Evolutionary conservation across 1,140 invertebrate genomes (phyloP).

Genomic region (Telenomus remus): DNA sequence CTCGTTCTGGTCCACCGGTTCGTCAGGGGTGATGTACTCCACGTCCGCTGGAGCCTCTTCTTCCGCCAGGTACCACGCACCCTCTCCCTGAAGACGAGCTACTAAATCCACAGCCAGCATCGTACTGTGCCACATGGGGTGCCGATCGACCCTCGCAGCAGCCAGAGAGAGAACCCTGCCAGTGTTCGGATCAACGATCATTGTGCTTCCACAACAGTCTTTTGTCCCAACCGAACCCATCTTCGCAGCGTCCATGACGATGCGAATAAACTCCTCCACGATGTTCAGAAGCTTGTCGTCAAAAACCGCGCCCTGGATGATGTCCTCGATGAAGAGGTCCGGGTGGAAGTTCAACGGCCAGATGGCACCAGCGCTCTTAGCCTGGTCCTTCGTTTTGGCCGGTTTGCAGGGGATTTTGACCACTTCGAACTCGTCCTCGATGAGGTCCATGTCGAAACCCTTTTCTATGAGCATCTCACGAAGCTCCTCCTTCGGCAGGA

Average conservation of each 20-base stretch:
- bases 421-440: slow-evolving; percentile 76
- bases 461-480: slow-evolving; percentile 73
- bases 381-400: slow-evolving; percentile 83
- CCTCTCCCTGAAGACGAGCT: slow-evolving; percentile 87
- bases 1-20: slow-evolving; percentile 20
- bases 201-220: slow-evolving; percentile 73
- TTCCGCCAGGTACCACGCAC: slow-evolving; percentile 78
- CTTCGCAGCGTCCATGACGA: slow-evolving; percentile 77
- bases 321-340: slow-evolving; percentile 81
- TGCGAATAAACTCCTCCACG: slow-evolving; percentile 80
- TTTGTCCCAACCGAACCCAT: slow-evolving; percentile 63
- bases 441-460: slow-evolving; percentile 75
- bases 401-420: slow-evolving; percentile 78
- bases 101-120: slow-evolving; percentile 92
- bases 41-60: slow-evolving; percentile 13
- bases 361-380: slow-evolving; percentile 77
- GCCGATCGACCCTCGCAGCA: slow-evolving; percentile 77
- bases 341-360: slow-evolving; percentile 94
- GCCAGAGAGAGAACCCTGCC: slow-evolving; percentile 81
- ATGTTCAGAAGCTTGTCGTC: slow-evolving; percentile 74
- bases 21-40: slow-evolving; percentile 27
- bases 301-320: slow-evolving; percentile 81
- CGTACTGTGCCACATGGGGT: slow-evolving; percentile 88
- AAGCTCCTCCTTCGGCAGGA: slow-evolving; percentile 64
- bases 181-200: slow-evolving; percentile 82